phyloP scores from a whole-genome alignment of 2,797 vertebrate species.

The Esox lucius region DNA sequence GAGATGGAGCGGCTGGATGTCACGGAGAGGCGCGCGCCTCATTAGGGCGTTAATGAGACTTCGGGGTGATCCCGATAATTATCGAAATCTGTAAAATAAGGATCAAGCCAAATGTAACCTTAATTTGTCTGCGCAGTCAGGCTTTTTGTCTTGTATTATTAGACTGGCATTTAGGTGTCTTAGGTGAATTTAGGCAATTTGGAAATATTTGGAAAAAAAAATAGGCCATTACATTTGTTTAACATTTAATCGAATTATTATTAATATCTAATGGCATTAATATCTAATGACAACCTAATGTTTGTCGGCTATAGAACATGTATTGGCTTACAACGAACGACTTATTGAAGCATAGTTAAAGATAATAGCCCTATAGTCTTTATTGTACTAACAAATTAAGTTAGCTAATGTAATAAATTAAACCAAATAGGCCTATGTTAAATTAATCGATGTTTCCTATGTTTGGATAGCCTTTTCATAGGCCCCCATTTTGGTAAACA shows the following conservation, averaged over 20 bases:
- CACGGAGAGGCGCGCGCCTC: slow-evolving; percentile 95
- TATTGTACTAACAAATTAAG: too few relatives aligned
- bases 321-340: background rate
- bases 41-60: slow-evolving; percentile 97
- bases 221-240: background rate
- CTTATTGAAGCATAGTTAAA: slow-evolving; percentile 1
- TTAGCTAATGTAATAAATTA: too few relatives aligned
- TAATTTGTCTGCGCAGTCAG: slow-evolving; percentile 74
- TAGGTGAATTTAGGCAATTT: slow-evolving; percentile 37
- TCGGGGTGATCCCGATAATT: slow-evolving; percentile 80
- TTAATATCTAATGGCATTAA: background rate
- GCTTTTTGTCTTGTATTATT: slow-evolving; percentile 59
- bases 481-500: background rate
- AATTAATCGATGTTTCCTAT: background rate
- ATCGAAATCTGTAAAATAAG: slow-evolving; percentile 80
- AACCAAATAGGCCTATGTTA: background rate
- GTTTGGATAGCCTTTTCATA: background rate
- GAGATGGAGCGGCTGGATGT: slow-evolving; percentile 94
- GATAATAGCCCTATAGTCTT: too few relatives aligned
- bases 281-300: background rate
- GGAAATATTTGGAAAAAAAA: slow-evolving; percentile 8
- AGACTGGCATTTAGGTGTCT: slow-evolving; percentile 7
- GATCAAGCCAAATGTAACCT: slow-evolving; percentile 78
- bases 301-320: background rate
- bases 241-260: background rate